Conservation (phyloP, 2,888 invertebrate species). For the Hydroisotoma schaefferi region DNA sequence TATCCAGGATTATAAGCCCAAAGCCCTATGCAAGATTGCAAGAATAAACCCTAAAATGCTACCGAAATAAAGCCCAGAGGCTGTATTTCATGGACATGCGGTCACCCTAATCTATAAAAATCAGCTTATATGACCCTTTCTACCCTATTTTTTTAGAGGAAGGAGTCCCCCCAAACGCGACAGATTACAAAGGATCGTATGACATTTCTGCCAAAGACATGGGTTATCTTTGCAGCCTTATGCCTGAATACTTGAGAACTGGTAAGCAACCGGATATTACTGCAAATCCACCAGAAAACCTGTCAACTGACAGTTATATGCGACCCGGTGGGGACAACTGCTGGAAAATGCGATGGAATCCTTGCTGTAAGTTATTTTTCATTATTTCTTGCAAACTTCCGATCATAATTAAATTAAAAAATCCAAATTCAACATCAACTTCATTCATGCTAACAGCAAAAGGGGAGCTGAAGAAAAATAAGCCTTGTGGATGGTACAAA, state of each 20-base stretch:
- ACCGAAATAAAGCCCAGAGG: no score
- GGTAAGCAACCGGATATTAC: constrained; percentile 30
- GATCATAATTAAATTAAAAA: neutral
- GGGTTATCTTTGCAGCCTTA: constrained; percentile 29
- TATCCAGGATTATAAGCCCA: no score
- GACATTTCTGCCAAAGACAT: constrained; percentile 29
- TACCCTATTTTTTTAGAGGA: no score
- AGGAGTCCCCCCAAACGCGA: no score
- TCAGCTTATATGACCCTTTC: no score
- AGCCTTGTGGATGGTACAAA: constrained; percentile 35
- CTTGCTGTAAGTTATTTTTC: constrained; percentile 26
- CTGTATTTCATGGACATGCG: no score
- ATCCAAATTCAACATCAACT: no score
- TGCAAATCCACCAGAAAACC: constrained; percentile 7
- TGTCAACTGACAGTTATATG: constrained; percentile 12
- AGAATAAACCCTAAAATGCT: no score
- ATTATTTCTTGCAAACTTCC: neutral
- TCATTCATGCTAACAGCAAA: constrained; percentile 1
- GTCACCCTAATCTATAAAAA: no score
- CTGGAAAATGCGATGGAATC: constrained; percentile 31
- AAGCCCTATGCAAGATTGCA: no score
- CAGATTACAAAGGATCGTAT: constrained; percentile 26
- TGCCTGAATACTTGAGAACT: constrained; percentile 27
- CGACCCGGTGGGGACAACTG: constrained; percentile 17
- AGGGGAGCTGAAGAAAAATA: constrained; percentile 13